Conservation (phyloP, 2,113 vertebrate species). For the Himantopus leucocephalus region DNA sequence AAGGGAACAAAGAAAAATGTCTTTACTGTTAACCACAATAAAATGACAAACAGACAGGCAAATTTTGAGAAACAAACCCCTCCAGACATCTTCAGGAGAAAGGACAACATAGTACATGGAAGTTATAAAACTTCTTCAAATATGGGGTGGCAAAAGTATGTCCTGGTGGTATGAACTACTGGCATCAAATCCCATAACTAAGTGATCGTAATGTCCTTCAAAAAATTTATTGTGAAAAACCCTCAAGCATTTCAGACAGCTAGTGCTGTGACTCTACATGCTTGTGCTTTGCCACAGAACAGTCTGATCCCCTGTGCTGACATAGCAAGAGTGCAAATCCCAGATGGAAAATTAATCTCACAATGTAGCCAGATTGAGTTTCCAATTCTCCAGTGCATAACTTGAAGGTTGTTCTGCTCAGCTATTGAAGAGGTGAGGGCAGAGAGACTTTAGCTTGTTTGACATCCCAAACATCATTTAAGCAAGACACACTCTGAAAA, state of each 20-base stretch:
- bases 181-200: neutral
- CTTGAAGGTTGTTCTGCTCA: constrained; percentile 45
- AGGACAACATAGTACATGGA: neutral
- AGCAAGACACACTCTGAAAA: neutral
- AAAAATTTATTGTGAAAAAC: constrained; percentile 32
- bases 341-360: constrained; percentile 74
- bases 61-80: neutral
- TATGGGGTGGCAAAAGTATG: neutral
- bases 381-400: constrained; percentile 53
- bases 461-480: constrained; percentile 25
- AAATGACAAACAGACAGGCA: neutral
- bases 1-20: neutral
- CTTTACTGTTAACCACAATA: neutral
- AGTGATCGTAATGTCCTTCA: constrained; percentile 38
- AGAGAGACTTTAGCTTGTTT: constrained; percentile 24
- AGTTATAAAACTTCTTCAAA: neutral
- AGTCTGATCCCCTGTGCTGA: constrained; percentile 67
- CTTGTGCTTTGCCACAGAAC: constrained; percentile 57
- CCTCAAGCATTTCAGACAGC: constrained; percentile 40
- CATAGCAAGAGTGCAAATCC: constrained; percentile 72
- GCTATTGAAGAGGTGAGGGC: constrained; percentile 37
- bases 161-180: neutral
- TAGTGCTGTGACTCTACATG: constrained; percentile 17
- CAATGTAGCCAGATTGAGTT: constrained; percentile 62
- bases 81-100: neutral